Percentiles rank a stretch among this genome's conserved stretches.
Evolutionary conservation across 1,140 invertebrate genomes (phyloP).

Genomic region (Atta cephalotes): DNA sequence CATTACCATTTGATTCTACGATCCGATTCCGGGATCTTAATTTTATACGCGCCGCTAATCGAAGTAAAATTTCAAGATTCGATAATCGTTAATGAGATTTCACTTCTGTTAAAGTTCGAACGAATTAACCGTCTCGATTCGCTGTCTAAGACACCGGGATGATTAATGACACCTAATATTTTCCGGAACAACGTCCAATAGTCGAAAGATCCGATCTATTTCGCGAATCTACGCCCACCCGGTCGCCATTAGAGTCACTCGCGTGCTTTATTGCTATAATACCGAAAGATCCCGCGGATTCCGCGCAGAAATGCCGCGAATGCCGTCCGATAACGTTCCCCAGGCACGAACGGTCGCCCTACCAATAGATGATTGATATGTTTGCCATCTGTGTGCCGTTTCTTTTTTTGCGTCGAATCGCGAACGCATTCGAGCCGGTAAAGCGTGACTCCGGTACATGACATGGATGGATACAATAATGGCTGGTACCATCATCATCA

Average conservation of each 20-base stretch:
- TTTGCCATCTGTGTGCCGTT: constrained; percentile 68
- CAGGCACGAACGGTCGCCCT: constrained; percentile 64
- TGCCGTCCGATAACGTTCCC: constrained; percentile 35
- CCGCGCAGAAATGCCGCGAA: constrained; percentile 52
- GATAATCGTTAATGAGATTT: constrained; percentile 44
- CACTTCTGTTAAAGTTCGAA: constrained; percentile 6
- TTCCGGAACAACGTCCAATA: constrained; percentile 24
- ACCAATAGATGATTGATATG: constrained; percentile 78
- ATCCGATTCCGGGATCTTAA: constrained; percentile 6
- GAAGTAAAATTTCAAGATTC: constrained; percentile 1
- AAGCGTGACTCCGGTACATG: constrained; percentile 74
- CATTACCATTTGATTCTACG: constrained; percentile 21
- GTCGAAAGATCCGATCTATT: constrained; percentile 40
- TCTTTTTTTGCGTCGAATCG: constrained; percentile 61
- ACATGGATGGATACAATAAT: constrained; percentile 85
- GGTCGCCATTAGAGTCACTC: constrained; percentile 35
- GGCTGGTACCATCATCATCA: constrained; percentile 84
- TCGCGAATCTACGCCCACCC: constrained; percentile 30
- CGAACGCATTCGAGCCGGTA: constrained; percentile 65
- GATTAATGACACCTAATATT: constrained; percentile 51
- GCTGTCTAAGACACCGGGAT: background rate
- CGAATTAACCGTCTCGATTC: constrained; percentile 22
- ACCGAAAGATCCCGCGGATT: constrained; percentile 57
- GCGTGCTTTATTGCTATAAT: constrained; percentile 57
- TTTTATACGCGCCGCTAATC: background rate